A percentile compares a stretch with the other conserved stretches of the same genome.
Conservation (phyloP, 2,113 vertebrate species). For the Lepus timidus region DNA sequence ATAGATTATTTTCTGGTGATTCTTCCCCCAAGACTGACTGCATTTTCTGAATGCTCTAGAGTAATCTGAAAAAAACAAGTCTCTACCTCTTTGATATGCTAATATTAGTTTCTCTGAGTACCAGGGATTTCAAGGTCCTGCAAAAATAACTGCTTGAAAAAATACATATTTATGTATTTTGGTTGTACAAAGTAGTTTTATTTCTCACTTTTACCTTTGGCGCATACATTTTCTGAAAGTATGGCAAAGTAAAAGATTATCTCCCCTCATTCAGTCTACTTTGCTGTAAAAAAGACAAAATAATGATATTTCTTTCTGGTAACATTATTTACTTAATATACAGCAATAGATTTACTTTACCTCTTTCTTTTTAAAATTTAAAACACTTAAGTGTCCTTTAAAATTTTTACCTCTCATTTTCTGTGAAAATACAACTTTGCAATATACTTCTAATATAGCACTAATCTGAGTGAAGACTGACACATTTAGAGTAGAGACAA, state of each 20-base stretch:
- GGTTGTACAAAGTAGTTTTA: constrained; percentile 28
- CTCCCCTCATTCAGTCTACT: neutral
- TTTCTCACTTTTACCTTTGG: constrained; percentile 34
- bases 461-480: neutral
- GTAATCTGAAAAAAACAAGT: constrained; percentile 37
- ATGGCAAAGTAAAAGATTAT: neutral
- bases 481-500: neutral
- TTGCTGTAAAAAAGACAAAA: constrained; percentile 25
- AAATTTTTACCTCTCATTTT: neutral
- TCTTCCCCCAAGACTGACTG: neutral
- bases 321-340: neutral
- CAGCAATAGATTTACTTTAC: neutral
- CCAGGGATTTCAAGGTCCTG: constrained; percentile 6
- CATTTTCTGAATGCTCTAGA: constrained; percentile 38
- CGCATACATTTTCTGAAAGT: constrained; percentile 39
- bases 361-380: neutral
- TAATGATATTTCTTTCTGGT: neutral
- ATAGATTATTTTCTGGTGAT: constrained; percentile 13
- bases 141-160: constrained; percentile 51
- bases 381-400: neutral
- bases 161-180: constrained; percentile 66
- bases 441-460: neutral
- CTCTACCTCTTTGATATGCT: constrained; percentile 67
- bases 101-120: constrained; percentile 52
- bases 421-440: constrained; percentile 11